These are phyloP conservation scores for Spisula solida DNA, from an alignment of 2,888 invertebrate species.

Conservation along the genomic window DNA sequence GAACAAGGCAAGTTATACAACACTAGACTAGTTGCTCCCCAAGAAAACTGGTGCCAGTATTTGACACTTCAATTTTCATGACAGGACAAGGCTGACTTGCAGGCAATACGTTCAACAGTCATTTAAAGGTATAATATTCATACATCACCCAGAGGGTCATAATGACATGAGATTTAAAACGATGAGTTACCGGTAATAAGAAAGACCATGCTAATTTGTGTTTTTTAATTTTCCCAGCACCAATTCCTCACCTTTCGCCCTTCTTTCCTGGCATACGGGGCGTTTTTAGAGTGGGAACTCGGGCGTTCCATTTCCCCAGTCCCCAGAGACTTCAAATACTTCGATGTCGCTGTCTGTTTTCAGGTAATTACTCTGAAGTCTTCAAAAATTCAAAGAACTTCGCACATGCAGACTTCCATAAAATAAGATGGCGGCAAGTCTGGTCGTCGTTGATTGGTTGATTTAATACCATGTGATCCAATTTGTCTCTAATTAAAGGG, in stretches of 20 bases:
- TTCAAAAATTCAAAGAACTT: constrained; percentile 34
- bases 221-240: constrained; percentile 11
- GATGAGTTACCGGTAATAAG: neutral
- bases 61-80: neutral
- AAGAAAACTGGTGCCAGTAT: no score
- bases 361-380: neutral
- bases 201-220: constrained; percentile 19
- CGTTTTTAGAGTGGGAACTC: constrained; percentile 67
- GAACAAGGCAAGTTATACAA: no score
- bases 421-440: constrained; percentile 81
- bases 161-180: neutral
- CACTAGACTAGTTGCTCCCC: no score
- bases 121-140: neutral
- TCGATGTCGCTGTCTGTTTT: constrained; percentile 43
- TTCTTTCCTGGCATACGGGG: constrained; percentile 62
- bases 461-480: constrained; percentile 72
- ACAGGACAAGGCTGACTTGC: no score
- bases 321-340: constrained; percentile 35
- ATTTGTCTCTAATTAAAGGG: constrained; percentile 29
- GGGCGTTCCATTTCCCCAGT: constrained; percentile 67
- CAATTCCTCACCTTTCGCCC: constrained; percentile 57
- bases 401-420: constrained; percentile 68
- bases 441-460: constrained; percentile 72
- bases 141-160: neutral
- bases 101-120: no score